Base-by-base conservation (phyloP, 2,113 vertebrate species). In the Semnornis frantzii region DNA sequence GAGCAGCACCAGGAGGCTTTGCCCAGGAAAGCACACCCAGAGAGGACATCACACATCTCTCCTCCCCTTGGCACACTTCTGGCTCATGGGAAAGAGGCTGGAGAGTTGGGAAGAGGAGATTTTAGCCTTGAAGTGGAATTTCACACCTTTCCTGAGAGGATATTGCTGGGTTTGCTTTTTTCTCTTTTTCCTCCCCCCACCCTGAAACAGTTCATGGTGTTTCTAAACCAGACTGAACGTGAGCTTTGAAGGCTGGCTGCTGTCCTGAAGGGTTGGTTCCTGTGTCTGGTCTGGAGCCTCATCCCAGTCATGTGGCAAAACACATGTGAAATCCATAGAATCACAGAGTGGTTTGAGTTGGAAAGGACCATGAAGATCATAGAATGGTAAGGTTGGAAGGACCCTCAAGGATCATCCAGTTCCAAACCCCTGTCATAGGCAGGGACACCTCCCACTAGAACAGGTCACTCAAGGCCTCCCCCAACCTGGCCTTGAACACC, bases 181-280 rank as follows among this genome's bases (percentile, higher is more conserved):
- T 7, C 14, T 7, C 21, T 52, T 52, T 52, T 52, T 52, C 10
- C 50, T 52, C 17, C 10, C 48, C 48, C 48, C 19, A 23, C 55
- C 15, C 17, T 66, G 11, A 65, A 33, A 54, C 3, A 1, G 8
- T 62, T 82, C 50, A 24, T 42, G 37, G 17, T 70, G 39, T 73
- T 82, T 66, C 39, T 39, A 24, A 64, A 76, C 16, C 3, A 0
- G 52, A 20, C 1, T 1, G 2, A 85, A 46, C 48, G 66, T 0
- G 5, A 92, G n/a, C 10, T 82, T 66, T 55, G 34, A 59, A 25
- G 0, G 1, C 17, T 65, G 74, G 21, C 15, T 74, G 24, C 2
- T 79, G 30, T 68, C 44, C 39, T 44, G 66, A 80, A 76, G 15
- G 44, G 37, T 54, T 65, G 19, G 12, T 65, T 85, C 31, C 17